phyloP scores from a whole-genome alignment of 2,113 vertebrate species.

The Pygathrix nemaeus region DNA sequence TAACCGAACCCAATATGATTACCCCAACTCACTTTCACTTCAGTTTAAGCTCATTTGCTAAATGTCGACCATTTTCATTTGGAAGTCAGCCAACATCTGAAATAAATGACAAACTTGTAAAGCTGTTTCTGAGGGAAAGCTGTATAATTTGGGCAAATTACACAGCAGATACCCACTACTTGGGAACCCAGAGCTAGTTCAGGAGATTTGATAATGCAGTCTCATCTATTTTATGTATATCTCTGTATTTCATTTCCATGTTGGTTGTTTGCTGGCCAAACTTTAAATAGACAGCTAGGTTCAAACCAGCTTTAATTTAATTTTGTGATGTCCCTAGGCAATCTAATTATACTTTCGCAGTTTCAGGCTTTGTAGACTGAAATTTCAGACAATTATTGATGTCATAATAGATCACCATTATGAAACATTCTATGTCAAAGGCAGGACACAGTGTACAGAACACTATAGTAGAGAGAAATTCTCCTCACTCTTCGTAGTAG shows the following conservation, averaged over 20 bases:
- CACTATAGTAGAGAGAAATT: constrained; percentile 9
- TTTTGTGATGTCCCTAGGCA: not conserved
- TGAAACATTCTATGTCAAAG: constrained; percentile 9
- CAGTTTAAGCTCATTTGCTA: not conserved
- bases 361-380: constrained; percentile 10
- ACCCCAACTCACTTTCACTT: not conserved
- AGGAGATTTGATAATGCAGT: not conserved
- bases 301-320: constrained; percentile 52
- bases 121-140: not conserved
- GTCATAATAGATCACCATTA: constrained; percentile 42
- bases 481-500: not conserved
- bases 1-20: not conserved
- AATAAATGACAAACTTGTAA: not conserved
- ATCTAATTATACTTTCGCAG: constrained; percentile 50
- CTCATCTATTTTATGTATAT: not conserved
- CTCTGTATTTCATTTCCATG: not conserved
- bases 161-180: not conserved
- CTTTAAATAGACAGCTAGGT: constrained; percentile 16
- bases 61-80: not conserved
- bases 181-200: not conserved
- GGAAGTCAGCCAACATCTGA: not conserved
- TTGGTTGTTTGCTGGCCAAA: not conserved
- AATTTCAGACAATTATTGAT: constrained; percentile 65
- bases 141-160: not conserved
- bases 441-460: constrained; percentile 57